These are phyloP conservation scores for Bellardia bayeri DNA, from an alignment of 2,888 invertebrate species.

Conservation along the genomic window DNA sequence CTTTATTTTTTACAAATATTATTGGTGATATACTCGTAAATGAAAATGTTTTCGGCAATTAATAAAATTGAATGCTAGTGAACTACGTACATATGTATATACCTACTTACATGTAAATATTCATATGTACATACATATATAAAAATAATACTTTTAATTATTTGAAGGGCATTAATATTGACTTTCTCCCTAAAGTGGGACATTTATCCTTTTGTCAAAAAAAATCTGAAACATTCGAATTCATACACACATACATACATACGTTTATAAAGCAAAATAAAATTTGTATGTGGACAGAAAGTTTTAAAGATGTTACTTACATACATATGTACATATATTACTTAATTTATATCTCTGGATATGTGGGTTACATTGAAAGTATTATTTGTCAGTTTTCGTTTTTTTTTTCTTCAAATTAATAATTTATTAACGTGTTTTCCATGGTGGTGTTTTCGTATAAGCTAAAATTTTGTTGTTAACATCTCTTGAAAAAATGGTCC, in stretches of 20 bases:
- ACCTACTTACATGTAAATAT: background rate
- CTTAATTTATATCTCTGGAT: background rate
- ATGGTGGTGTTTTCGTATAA: too few species aligned
- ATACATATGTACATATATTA: background rate
- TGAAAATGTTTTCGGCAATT: background rate
- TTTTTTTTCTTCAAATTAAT: too few species aligned
- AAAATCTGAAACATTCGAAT: conserved; percentile 10
- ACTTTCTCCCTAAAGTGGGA: conserved; percentile 62
- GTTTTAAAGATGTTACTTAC: background rate
- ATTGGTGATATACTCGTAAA: too few species aligned
- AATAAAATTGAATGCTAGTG: background rate
- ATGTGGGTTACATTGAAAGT: too few species aligned
- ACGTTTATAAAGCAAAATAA: background rate
- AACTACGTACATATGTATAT: conserved; percentile 19
- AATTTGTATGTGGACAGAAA: background rate
- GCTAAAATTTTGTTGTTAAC: too few species aligned
- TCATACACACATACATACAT: background rate
- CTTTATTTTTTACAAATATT: too few species aligned
- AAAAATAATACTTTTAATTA: background rate
- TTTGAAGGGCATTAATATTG: conserved; percentile 20
- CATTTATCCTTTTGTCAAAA: conserved; percentile 63
- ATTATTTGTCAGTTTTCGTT: too few species aligned
- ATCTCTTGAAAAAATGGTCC: too few species aligned
- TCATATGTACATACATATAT: conserved; percentile 7
- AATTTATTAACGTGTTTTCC: too few species aligned